Conservation (phyloP, 1,140 invertebrate genomes). For the Dendrolimus kikuchii region DNA sequence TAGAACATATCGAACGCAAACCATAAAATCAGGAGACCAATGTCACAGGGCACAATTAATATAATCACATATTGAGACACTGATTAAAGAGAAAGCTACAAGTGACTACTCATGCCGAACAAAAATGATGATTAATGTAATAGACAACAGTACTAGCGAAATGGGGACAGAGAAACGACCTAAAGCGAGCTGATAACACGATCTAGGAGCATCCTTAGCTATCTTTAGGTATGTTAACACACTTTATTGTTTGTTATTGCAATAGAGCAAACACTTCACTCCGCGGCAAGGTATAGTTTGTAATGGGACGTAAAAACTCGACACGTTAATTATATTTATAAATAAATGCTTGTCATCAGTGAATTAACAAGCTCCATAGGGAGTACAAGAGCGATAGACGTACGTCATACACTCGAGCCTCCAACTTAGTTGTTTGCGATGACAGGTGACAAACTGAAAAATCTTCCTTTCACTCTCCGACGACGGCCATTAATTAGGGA, state of each 20-base stretch:
- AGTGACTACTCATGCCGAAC: too few species aligned
- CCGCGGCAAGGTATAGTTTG: conserved; percentile 3
- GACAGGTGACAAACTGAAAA: conserved; percentile 5
- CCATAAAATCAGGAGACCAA: too few species aligned
- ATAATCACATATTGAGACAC: too few species aligned
- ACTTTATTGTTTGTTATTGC: conserved; percentile 15
- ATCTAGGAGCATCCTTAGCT: conserved; percentile 38
- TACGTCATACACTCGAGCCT: conserved; percentile 14
- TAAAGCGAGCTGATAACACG: conserved; percentile 48
- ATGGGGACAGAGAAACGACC: conserved; percentile 53
- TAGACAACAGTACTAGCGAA: conserved; percentile 24
- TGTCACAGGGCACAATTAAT: too few species aligned
- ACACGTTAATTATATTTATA: conserved; percentile 10
- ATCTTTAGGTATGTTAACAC: conserved; percentile 29
- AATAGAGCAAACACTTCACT: conserved; percentile 14
- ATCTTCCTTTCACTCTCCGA: conserved; percentile 8
- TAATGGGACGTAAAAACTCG: conserved; percentile 2
- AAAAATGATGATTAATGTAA: background rate
- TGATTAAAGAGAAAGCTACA: too few species aligned
- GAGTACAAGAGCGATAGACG: conserved; percentile 13
- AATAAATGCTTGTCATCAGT: conserved; percentile 21
- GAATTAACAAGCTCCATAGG: conserved; percentile 17
- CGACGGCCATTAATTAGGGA: conserved; percentile 16
- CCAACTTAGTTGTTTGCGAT: conserved; percentile 9
- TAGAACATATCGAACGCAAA: too few species aligned